phyloP scores from a whole-genome alignment of 2,888 invertebrate genomes.

The Oscheius sp. region DNA sequence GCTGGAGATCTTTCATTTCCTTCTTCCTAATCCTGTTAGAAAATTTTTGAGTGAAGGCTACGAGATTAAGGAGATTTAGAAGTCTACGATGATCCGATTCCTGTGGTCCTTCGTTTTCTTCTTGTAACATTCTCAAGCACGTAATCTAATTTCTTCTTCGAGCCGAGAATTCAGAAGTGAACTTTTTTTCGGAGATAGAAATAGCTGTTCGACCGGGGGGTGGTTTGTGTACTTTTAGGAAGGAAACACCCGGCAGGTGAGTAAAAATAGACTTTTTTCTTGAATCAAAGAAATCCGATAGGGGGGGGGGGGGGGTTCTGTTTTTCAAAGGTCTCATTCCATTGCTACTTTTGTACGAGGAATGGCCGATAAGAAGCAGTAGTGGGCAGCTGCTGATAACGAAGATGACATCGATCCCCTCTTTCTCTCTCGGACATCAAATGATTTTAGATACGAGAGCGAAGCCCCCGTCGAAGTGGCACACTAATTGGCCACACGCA shows the following conservation, averaged over 20 bases:
- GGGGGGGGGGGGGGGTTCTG: background rate
- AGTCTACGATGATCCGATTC: too few relatives aligned
- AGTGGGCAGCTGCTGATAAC: background rate
- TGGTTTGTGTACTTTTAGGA: constrained; percentile 7
- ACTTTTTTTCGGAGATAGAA: too few relatives aligned
- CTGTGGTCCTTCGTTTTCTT: too few relatives aligned
- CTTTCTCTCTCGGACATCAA: constrained; percentile 3
- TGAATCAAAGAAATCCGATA: background rate
- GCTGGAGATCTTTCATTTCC: too few relatives aligned
- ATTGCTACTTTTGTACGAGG: background rate
- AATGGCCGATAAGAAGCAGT: background rate
- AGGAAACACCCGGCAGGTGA: background rate
- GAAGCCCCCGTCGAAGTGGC: constrained; percentile 7
- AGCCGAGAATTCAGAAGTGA: too few relatives aligned
- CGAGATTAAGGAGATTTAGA: too few relatives aligned
- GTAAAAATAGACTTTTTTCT: background rate
- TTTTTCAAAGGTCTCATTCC: too few relatives aligned
- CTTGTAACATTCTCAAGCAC: too few relatives aligned
- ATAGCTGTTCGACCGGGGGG: background rate
- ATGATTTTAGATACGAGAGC: constrained; percentile 21
- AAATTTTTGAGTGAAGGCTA: too few relatives aligned
- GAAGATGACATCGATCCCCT: background rate
- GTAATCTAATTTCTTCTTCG: too few relatives aligned
- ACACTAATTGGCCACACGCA: constrained; percentile 16
- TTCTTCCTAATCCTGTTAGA: too few relatives aligned